These are phyloP conservation scores for Acanthurus leucopareius DNA, from an alignment of 2,797 vertebrate genomes.

Conservation along the genomic window DNA sequence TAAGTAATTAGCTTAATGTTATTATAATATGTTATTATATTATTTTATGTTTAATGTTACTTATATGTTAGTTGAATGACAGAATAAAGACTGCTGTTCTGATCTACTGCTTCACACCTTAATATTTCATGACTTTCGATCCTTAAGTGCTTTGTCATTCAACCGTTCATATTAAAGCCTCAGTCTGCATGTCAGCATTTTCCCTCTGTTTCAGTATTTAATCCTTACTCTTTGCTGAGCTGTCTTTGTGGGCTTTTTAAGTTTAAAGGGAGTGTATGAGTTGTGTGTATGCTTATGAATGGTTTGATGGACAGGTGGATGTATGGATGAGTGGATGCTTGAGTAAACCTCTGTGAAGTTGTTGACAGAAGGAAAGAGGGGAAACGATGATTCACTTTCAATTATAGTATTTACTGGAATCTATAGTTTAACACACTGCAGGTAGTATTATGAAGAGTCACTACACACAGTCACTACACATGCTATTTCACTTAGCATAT, in stretches of 20 bases:
- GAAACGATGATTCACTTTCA: background rate
- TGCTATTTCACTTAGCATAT: background rate
- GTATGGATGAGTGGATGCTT: background rate
- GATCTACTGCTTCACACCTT: constrained; percentile 1
- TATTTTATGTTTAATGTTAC: no score
- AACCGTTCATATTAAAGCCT: constrained; percentile 1
- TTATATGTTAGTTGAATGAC: background rate
- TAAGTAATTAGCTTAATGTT: constrained; percentile 17
- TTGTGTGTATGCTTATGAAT: background rate
- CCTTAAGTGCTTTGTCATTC: constrained; percentile 15
- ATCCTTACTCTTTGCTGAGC: constrained; percentile 7
- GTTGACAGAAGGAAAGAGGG: background rate
- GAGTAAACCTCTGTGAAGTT: background rate
- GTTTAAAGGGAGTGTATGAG: background rate
- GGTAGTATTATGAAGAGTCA: background rate
- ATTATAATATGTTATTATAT: no score
- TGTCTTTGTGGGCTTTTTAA: constrained; percentile 14
- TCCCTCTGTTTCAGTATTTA: background rate
- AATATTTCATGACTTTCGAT: background rate
- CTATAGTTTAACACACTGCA: background rate
- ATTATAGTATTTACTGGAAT: constrained; percentile 1
- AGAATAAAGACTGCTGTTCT: background rate
- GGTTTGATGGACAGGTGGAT: background rate
- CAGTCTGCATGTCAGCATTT: background rate
- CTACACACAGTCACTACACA: background rate